Base-by-base conservation (phyloP, 1,140 invertebrate species). In the Trissolcus basalis region DNA sequence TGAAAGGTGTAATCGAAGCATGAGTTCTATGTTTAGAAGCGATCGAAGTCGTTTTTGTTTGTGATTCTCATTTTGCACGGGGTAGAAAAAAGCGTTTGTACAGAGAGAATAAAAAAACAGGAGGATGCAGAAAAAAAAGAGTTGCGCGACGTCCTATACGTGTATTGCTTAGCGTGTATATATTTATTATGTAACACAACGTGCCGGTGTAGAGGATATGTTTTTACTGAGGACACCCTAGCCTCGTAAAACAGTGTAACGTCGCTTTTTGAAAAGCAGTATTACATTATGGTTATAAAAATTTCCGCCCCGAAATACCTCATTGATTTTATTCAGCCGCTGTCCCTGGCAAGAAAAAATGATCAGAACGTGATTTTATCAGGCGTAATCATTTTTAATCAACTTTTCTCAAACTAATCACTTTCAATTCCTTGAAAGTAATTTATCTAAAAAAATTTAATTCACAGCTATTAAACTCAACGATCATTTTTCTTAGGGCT, bases 151-250 rank as follows among this genome's bases (percentile, higher is more conserved):
- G 60, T 80, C 81, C 58, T 19, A 47, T 27, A 27, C 53, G 45
- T 59, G 12, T 63, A 53, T 82, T 72, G 81, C 81, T 82, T 83
- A 79, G 79, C 70, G 65, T 78, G 75, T 81, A 80, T 76, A 80
- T 71, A 78, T 67, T 75, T 77, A 27, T 27, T 63, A 72, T 55
- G 76, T 67, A 70, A 78, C 80, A 80, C 65, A 81, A 80, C 61
- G 77, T 80, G 81, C 77, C 77, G 59, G 54, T 80, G 55, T 80
- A 79, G 73, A 78, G 67, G 53, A 80, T 81, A 80, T 76, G 81
- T 85, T 83, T 81, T 80, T 78, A 80, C 61, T 61, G 60, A 81
- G 56, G 47, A 70, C 35, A 72, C 64, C 49, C 64, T 77, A 71
- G 65, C 63, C 19, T 27, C 6, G 19, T 27, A 27, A 27, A 27